Conservation (phyloP, 1,140 invertebrate genomes). For the Kradibia gibbosae region DNA sequence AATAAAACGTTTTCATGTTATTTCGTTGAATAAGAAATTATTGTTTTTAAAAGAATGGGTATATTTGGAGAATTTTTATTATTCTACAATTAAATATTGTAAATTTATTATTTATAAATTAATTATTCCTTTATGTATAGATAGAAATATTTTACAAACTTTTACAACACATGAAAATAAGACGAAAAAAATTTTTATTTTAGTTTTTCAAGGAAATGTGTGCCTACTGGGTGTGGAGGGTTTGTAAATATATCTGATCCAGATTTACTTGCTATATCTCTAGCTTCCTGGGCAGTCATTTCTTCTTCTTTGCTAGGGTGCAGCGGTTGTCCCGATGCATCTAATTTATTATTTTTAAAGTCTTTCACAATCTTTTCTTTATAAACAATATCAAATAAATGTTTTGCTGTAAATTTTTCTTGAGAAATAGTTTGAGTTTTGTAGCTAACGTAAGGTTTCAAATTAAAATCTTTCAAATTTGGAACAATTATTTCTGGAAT, state of each 20-base stretch:
- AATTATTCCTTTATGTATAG: no score
- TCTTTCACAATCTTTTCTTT: slow-evolving; percentile 85
- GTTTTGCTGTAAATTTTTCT: slow-evolving; percentile 85
- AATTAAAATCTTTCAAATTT: slow-evolving; percentile 81
- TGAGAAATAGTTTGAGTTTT: slow-evolving; percentile 81
- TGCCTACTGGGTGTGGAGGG: not conserved
- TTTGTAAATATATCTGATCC: slow-evolving; percentile 83
- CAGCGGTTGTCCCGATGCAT: slow-evolving; percentile 78
- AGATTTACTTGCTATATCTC: slow-evolving; percentile 78
- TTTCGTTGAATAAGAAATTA: no score
- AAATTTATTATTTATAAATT: no score
- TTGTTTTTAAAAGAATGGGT: no score
- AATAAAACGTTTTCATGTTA: no score
- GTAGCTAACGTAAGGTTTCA: slow-evolving; percentile 97
- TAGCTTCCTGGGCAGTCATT: slow-evolving; percentile 81
- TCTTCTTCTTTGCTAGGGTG: slow-evolving; percentile 83
- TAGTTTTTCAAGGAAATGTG: not conserved
- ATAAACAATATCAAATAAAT: slow-evolving; percentile 90
- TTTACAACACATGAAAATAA: no score
- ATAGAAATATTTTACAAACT: no score
- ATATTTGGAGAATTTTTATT: no score
- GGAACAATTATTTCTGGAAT: slow-evolving; percentile 94
- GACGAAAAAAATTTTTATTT: slow-evolving; percentile 11
- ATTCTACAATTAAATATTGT: no score
- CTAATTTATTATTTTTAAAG: slow-evolving; percentile 81